Conservation (phyloP, 2,113 vertebrate genomes). For the Dipodomys merriami region DNA sequence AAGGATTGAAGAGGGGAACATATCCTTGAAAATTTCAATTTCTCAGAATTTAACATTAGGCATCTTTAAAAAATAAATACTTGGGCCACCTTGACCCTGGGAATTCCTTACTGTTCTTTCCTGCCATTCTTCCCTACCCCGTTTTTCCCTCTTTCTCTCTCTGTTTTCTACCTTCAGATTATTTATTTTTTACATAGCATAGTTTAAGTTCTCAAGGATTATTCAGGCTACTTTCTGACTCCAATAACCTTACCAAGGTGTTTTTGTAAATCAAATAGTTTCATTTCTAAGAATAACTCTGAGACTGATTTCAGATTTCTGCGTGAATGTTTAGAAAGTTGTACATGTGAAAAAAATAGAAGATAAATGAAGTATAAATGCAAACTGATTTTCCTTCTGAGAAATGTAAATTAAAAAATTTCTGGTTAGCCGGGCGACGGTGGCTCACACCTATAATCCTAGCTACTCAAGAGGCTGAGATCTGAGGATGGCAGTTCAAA, state of each 20-base stretch:
- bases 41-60: slow-evolving; percentile 35
- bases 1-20: neutral
- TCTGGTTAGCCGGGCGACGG: neutral
- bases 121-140: neutral
- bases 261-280: slow-evolving; percentile 18
- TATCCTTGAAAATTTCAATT: slow-evolving; percentile 25
- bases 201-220: neutral
- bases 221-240: neutral
- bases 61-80: neutral
- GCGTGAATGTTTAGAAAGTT: neutral
- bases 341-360: slow-evolving; percentile 4
- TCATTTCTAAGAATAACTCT: slow-evolving; percentile 26
- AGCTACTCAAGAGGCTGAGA: too few species aligned
- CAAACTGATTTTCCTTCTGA: slow-evolving; percentile 39
- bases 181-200: neutral
- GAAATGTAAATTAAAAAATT: slow-evolving; percentile 34
- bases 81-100: neutral
- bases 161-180: neutral
- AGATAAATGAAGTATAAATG: slow-evolving; percentile 24
- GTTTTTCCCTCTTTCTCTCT: neutral
- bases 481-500: too few species aligned
- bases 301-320: slow-evolving; percentile 2
- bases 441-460: too few species aligned
- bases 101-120: slow-evolving; percentile 4
- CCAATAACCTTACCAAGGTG: neutral